Conservation (phyloP, 2,113 vertebrate genomes). For the Alectura lathami region DNA sequence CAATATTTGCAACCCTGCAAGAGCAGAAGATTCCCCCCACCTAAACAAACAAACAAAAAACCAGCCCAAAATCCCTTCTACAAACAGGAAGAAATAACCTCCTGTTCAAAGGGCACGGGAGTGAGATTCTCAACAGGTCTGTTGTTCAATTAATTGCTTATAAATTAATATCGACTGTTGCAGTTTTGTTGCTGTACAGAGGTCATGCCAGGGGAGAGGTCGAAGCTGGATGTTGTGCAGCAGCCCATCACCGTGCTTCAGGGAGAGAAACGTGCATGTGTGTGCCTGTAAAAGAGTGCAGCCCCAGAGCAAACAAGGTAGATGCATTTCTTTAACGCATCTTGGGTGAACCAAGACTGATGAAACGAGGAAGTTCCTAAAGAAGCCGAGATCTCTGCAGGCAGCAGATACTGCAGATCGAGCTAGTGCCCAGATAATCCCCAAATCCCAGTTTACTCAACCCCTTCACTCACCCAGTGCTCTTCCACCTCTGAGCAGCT, state of each 20-base stretch:
- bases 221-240: fast-evolving
- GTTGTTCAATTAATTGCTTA: background rate
- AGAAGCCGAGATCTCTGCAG: background rate
- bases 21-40: background rate
- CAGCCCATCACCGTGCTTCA: background rate
- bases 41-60: background rate
- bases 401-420: background rate
- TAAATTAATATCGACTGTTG: background rate
- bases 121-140: background rate
- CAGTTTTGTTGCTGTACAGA: background rate
- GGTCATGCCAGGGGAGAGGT: background rate
- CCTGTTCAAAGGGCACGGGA: background rate
- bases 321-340: background rate
- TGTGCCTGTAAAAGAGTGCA: background rate
- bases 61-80: background rate
- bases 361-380: background rate
- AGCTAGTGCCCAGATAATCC: background rate
- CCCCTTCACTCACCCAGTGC: background rate
- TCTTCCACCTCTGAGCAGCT: background rate
- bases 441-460: background rate
- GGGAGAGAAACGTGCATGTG: background rate
- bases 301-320: background rate
- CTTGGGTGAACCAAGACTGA: background rate
- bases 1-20: background rate
- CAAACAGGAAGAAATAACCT: background rate